These are phyloP conservation scores for Lucilia cuprina DNA, from an alignment of 1,140 invertebrate genomes.

Conservation along the genomic window DNA sequence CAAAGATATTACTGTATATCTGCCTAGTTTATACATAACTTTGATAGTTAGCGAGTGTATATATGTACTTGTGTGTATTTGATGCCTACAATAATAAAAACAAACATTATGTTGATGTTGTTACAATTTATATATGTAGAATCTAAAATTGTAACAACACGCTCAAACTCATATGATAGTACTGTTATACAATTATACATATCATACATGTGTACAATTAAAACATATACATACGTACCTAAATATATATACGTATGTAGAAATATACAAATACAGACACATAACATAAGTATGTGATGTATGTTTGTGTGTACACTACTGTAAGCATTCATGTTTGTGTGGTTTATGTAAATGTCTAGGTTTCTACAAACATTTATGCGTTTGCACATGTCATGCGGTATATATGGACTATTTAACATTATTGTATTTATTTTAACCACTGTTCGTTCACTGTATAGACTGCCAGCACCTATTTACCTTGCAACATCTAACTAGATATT, in stretches of 20 bases:
- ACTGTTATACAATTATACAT: too few relatives aligned
- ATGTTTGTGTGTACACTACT: too few relatives aligned
- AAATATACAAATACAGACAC: too few relatives aligned
- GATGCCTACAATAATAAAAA: neutral
- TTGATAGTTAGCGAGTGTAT: neutral
- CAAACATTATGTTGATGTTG: neutral
- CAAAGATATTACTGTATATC: neutral
- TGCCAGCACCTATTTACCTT: neutral
- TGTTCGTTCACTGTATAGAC: neutral
- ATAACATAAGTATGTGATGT: too few relatives aligned
- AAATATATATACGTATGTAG: too few relatives aligned
- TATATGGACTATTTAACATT: neutral
- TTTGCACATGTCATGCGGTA: neutral
- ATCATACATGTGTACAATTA: too few relatives aligned
- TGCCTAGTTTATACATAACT: neutral
- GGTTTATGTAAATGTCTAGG: too few relatives aligned
- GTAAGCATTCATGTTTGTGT: too few relatives aligned
- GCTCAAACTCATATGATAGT: too few relatives aligned
- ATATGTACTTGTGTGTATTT: neutral
- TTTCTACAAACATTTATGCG: too few relatives aligned
- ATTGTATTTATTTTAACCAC: constrained; percentile 3
- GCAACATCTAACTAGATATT: neutral
- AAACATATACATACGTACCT: too few relatives aligned
- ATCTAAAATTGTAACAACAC: neutral
- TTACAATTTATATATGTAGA: neutral